Base-by-base conservation (phyloP, 2,797 vertebrate genomes). In the Clarias pachynema region DNA sequence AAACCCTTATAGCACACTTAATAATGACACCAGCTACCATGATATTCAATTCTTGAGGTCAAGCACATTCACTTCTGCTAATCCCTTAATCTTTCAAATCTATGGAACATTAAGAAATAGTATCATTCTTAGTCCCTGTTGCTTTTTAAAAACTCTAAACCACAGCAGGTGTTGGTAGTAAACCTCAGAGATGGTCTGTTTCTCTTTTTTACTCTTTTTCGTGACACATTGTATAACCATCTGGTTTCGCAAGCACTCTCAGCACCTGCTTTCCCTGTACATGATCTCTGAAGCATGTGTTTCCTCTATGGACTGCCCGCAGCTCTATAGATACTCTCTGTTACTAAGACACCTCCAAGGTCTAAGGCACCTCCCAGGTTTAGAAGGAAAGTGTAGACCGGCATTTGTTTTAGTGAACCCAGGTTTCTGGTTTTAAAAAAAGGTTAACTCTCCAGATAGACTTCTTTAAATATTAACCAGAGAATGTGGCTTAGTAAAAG, bases 121-220 rank as follows among this genome's bases (percentile, higher is more conserved):
- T 86, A 85, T 85, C 89, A 59, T 86, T 89, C 72, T 87, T 79
- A 82, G 77, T 82, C 69, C 66, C 53, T 85, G 62, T 75, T 88
- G 53, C 85, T 79, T 88, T 89, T 86, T 69, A 87, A 82, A 80
- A 78, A 24, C 60, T 79, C 79, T 62, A 88, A 89, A 90, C 88
- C 89, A 89, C 88, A 90, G 57, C 90, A 91, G 91, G 90, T 91
- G 85, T n/a, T 69, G 72, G 81, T 81, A 82, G 74, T 72, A 84
- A 82, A 89, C 88, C 85, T 83, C 84, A 86, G 68, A 87, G 86
- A 88, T 62, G 69, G 84, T 31, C 62, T 31, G 59, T 87, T 88
- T 91, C 83, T 84, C 85, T 73, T 90, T 85, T 87, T 69, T 65
- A 37, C 34, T 40, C 29, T 72, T 86, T 89, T 72, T 79, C 75